Evolutionary conservation across 2,113 vertebrate species (phyloP).

Genomic region (Mesocricetus auratus): DNA sequence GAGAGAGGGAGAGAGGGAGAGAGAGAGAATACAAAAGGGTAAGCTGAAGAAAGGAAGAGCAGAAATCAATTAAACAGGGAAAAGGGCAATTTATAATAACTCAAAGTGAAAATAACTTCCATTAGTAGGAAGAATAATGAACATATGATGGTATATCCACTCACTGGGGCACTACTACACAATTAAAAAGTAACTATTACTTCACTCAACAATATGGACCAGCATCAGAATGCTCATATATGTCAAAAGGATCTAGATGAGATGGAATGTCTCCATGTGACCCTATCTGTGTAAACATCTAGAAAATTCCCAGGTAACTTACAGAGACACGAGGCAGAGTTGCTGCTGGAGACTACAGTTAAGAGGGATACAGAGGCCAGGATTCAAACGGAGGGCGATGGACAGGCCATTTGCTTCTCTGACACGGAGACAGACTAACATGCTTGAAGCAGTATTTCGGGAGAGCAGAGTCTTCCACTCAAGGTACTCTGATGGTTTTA

Average conservation of each 20-base stretch:
- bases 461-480: neutral
- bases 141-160: too few species aligned
- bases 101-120: neutral
- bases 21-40: neutral
- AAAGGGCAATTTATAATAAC: neutral
- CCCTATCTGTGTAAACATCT: neutral
- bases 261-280: neutral
- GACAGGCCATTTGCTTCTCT: neutral
- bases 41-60: neutral
- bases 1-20: too few species aligned
- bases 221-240: neutral
- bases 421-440: constrained; percentile 34
- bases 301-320: neutral
- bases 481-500: neutral
- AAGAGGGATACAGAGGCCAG: neutral
- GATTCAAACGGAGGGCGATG: neutral
- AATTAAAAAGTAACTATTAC: neutral
- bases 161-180: neutral
- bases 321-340: neutral
- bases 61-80: neutral
- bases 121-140: neutral
- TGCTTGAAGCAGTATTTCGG: neutral
- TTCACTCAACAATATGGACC: neutral
- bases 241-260: neutral
- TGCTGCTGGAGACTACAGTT: neutral